phyloP scores from a whole-genome alignment of 2,888 invertebrate genomes.

The Chrysomela aeneicollis region DNA sequence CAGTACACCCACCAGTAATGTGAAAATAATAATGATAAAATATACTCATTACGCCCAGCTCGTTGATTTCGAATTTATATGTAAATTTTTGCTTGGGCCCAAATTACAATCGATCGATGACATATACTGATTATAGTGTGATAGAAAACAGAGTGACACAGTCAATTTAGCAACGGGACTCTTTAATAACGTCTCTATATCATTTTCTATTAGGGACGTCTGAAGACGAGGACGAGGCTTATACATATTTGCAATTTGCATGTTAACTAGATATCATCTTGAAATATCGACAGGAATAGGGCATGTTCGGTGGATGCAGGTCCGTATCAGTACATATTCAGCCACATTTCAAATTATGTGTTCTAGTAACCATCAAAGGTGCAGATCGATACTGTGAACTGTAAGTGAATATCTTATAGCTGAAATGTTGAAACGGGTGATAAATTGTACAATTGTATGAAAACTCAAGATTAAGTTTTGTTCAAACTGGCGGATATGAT shows the following conservation, averaged over 20 bases:
- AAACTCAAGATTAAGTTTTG: too few species aligned
- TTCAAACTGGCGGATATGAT: too few species aligned
- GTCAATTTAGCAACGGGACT: constrained; percentile 44
- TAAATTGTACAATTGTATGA: too few species aligned
- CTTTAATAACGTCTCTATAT: constrained; percentile 48
- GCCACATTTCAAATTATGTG: not conserved
- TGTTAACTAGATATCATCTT: constrained; percentile 61
- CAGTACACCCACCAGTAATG: constrained; percentile 27
- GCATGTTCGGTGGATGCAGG: constrained; percentile 25
- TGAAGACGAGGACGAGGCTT: constrained; percentile 52
- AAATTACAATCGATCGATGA: constrained; percentile 42
- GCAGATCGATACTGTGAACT: too few species aligned
- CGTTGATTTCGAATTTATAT: constrained; percentile 38
- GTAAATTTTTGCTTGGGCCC: constrained; percentile 37
- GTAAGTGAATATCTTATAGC: too few species aligned
- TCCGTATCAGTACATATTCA: constrained; percentile 13
- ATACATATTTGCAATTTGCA: constrained; percentile 60
- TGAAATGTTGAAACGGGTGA: too few species aligned
- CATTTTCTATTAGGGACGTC: constrained; percentile 51
- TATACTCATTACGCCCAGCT: constrained; percentile 32
- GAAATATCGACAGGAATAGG: constrained; percentile 58
- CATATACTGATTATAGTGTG: constrained; percentile 39
- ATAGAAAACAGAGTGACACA: constrained; percentile 42
- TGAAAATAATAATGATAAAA: constrained; percentile 36
- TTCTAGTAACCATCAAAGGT: too few species aligned